Conservation (phyloP, 2,113 vertebrate species). For the Scatophagus argus region DNA sequence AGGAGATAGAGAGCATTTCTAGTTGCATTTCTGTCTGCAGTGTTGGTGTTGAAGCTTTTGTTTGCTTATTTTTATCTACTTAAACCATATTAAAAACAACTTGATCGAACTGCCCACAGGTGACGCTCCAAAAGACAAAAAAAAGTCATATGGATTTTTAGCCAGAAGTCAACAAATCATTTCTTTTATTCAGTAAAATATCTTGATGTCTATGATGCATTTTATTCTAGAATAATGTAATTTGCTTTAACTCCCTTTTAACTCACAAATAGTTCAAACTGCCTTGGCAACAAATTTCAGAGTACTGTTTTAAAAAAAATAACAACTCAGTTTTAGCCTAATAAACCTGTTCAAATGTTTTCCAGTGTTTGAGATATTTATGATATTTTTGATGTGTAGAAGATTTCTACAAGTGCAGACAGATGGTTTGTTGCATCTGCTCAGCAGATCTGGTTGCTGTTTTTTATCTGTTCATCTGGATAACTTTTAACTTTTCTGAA, state of each 20-base stretch:
- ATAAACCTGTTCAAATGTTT: conserved; percentile 35
- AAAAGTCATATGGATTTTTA: neutral
- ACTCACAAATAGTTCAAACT: neutral
- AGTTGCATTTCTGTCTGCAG: neutral
- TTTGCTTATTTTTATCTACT: neutral
- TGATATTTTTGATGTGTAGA: conserved; percentile 38
- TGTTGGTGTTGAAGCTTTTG: neutral
- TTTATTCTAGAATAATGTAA: neutral
- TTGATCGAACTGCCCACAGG: too few relatives aligned
- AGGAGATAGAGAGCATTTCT: neutral
- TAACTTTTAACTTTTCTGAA: neutral
- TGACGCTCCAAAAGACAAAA: neutral
- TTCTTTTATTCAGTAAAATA: conserved; percentile 10
- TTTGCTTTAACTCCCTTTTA: conserved; percentile 14
- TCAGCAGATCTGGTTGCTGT: conserved; percentile 15
- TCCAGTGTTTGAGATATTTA: conserved; percentile 47
- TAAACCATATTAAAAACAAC: neutral
- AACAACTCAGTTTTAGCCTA: neutral
- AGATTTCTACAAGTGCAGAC: conserved; percentile 28
- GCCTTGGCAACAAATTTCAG: neutral
- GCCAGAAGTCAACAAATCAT: neutral
- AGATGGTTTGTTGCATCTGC: conserved; percentile 43
- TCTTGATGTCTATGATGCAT: neutral
- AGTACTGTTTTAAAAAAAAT: conserved; percentile 10
- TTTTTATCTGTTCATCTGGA: conserved; percentile 10